Conservation (phyloP, 2,797 vertebrate genomes). For the Thaleichthys pacificus region DNA sequence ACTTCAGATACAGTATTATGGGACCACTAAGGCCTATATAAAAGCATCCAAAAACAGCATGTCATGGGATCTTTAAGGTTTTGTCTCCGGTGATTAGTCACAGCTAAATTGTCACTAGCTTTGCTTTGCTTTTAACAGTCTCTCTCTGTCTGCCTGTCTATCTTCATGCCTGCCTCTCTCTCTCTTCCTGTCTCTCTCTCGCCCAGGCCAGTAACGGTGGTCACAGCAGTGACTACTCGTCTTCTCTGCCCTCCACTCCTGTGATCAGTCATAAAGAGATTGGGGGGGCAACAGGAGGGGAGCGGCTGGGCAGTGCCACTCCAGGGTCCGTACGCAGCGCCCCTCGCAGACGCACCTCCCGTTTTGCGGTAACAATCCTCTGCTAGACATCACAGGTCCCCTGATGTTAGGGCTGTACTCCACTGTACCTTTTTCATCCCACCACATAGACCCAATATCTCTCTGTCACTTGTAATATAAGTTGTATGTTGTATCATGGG, state of each 20-base stretch:
- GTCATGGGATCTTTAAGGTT: no score
- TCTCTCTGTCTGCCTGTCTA: no score
- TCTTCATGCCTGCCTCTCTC: neutral
- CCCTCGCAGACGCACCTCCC: constrained; percentile 83
- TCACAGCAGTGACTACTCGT: constrained; percentile 91
- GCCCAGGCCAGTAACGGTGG: constrained; percentile 86
- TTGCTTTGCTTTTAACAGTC: neutral
- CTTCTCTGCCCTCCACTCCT: constrained; percentile 90
- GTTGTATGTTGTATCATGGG: neutral
- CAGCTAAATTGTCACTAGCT: no score
- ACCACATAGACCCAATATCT: neutral
- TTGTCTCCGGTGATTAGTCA: no score
- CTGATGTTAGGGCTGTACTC: constrained; percentile 6
- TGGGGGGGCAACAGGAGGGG: constrained; percentile 71
- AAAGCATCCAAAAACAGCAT: no score
- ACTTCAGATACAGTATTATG: no score
- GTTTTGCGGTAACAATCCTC: constrained; percentile 79
- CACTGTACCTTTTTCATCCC: neutral
- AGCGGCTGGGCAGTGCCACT: constrained; percentile 76
- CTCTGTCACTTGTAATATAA: neutral
- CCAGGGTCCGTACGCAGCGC: constrained; percentile 85
- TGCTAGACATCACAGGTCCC: neutral
- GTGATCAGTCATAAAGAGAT: constrained; percentile 91
- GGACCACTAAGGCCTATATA: no score
- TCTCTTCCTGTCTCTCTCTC: neutral